Evolutionary conservation across 2,888 invertebrate genomes (phyloP), one percentile per base, ranked within the genome.

Genomic region (Cheilosia grossa): DNA sequence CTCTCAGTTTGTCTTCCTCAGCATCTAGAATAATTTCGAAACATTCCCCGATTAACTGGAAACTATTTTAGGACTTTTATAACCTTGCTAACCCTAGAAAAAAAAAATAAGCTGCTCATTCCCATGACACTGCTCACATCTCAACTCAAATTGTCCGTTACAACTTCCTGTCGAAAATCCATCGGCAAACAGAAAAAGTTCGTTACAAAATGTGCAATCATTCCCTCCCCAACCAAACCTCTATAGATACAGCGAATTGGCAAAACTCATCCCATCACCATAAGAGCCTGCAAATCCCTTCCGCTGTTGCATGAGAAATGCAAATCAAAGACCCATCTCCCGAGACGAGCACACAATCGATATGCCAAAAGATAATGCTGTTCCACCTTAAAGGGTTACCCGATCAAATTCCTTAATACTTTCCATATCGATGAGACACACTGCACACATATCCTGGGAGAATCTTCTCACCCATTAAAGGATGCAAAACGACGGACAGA

Each of bases 401-500:
- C 80, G 56, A 85, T 85, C 79, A 72, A 80, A 64, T 24, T 19
- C 19, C 10, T n/a, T 51, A 63, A 69, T 79, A 79, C 64, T 83
- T 80, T 80, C 78, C 72, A 80, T 85, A 80, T 85, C 85, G 85
- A 85, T 80, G 64, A 80, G 54, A 37, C 13, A 37, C 37, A 37
- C 37, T 37, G 0, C 13, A 37, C 13, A 37, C 37, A 58, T 49
- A 80, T 77, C 75, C 72, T 85, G 80, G 75, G 79, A 85, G 85
- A 85, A 80, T 85, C 80, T 85, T 80, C 85, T 80, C 85, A 85
- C 72, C 80, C 75, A 83, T 83, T 74, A 66, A 64, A 66, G 53
- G 70, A 82, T 82, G 64, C 83, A 59, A 73, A 74, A 64, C 63
- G 56, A 54, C 74, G 49, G 69, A 75, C 81, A 80, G 79, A 79